These are phyloP conservation scores for Trissolcus japonicus DNA, from an alignment of 2,888 invertebrate species.

Conservation along the genomic window DNA sequence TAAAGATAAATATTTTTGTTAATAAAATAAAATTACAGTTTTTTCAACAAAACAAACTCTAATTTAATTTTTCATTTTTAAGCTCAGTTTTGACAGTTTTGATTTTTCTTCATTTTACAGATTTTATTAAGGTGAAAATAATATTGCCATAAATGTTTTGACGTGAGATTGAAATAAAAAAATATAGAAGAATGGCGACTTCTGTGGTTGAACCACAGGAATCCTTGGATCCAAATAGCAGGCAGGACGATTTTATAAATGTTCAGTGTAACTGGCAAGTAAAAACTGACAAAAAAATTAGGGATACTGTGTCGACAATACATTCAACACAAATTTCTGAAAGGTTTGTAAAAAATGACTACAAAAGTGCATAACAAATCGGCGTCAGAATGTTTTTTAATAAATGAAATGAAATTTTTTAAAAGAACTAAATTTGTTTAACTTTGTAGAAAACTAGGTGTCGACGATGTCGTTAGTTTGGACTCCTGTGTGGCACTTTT, in stretches of 20 bases:
- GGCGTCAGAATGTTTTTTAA: not conserved
- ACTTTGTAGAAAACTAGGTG: constrained; percentile 66
- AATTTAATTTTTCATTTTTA: too few species aligned
- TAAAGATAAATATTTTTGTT: too few species aligned
- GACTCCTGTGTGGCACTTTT: constrained; percentile 67
- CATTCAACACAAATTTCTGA: constrained; percentile 51
- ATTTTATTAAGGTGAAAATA: too few species aligned
- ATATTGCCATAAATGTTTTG: too few species aligned
- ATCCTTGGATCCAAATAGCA: too few species aligned
- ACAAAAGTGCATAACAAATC: constrained; percentile 3
- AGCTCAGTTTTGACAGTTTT: too few species aligned
- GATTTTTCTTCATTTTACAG: too few species aligned
- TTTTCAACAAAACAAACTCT: too few species aligned
- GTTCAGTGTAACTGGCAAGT: constrained; percentile 67
- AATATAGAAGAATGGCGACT: too few species aligned
- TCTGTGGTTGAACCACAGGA: too few species aligned
- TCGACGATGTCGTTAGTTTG: constrained; percentile 71
- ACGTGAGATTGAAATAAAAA: too few species aligned
- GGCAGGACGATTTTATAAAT: constrained; percentile 48
- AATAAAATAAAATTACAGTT: too few species aligned
- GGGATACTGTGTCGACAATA: constrained; percentile 63
- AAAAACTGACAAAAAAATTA: constrained; percentile 62
- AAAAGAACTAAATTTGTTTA: not conserved
- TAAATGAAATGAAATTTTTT: not conserved
- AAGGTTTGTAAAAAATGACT: constrained; percentile 60